Conservation (phyloP, 92 coral and sea anemone species). For the Epizoanthus scotinus region DNA sequence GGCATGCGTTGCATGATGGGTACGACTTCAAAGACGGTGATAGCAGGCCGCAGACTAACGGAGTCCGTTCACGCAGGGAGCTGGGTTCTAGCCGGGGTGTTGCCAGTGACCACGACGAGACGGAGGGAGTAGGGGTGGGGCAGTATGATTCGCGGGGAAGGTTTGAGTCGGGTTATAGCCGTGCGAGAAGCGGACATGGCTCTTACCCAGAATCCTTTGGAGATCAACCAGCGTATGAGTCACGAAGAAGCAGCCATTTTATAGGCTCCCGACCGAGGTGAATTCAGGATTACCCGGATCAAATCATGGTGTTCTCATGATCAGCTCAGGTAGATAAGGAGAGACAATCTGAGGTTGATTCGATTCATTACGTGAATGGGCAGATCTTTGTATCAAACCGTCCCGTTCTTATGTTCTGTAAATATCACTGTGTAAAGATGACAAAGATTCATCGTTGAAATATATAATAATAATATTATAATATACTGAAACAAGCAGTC, state of each 20-base stretch:
- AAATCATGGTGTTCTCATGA: too few species aligned
- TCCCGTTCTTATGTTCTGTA: too few species aligned
- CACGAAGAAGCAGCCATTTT: conserved; percentile 1
- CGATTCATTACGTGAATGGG: too few species aligned
- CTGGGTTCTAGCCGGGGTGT: conserved; percentile 9
- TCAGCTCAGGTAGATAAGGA: too few species aligned
- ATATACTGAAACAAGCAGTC: too few species aligned
- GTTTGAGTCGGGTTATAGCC: conserved; percentile 37
- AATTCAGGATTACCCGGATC: too few species aligned
- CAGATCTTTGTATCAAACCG: too few species aligned
- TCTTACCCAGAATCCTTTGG: conserved; percentile 1
- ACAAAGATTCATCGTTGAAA: too few species aligned
- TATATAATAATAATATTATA: too few species aligned
- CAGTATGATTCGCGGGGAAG: conserved; percentile 30
- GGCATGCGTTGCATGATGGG: conserved; percentile 27
- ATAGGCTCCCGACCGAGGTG: conserved; percentile 20
- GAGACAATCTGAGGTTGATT: too few species aligned
- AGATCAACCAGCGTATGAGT: conserved; percentile 20
- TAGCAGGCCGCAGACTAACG: conserved; percentile 14
- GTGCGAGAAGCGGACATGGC: conserved; percentile 29
- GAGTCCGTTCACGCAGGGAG: not conserved
- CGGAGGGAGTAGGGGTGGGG: conserved; percentile 7
- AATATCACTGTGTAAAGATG: too few species aligned
- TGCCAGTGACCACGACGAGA: not conserved
- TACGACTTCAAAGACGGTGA: conserved; percentile 36